phyloP scores from a whole-genome alignment of 2,797 vertebrate species.

The Anniella stebbinsi region DNA sequence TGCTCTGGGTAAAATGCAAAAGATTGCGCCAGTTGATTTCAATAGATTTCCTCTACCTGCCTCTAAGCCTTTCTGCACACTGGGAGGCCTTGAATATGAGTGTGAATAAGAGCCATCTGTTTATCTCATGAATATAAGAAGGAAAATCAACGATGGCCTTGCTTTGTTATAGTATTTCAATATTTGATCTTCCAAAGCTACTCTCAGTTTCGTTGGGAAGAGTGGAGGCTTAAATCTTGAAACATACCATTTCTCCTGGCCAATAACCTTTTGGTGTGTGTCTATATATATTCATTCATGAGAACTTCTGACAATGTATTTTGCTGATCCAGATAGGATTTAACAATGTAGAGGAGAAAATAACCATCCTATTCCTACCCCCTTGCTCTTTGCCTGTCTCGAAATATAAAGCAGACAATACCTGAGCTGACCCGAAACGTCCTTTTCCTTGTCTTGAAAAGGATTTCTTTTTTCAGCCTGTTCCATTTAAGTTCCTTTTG shows the following conservation, averaged over 20 bases:
- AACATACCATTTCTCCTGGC: background rate
- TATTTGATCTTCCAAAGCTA: constrained; percentile 43
- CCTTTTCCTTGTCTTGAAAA: constrained; percentile 73
- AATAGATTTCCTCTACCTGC: constrained; percentile 59
- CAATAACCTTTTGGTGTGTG: background rate
- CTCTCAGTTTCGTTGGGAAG: constrained; percentile 23
- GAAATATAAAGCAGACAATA: constrained; percentile 69
- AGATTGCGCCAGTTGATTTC: constrained; percentile 52
- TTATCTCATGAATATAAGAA: constrained; percentile 41
- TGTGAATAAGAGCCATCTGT: constrained; percentile 33
- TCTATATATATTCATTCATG: background rate
- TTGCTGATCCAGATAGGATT: constrained; percentile 58
- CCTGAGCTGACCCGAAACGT: constrained; percentile 64
- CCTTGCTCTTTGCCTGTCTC: constrained; percentile 27
- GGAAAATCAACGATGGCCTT: background rate
- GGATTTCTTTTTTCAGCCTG: constrained; percentile 65
- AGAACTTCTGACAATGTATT: constrained; percentile 52
- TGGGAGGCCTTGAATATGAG: constrained; percentile 21
- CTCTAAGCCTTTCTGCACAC: constrained; percentile 37
- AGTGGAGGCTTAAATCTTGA: constrained; percentile 48
- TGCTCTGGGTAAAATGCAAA: constrained; percentile 56
- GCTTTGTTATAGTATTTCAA: constrained; percentile 35
- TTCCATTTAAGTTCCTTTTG: constrained; percentile 80
- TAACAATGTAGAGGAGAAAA: constrained; percentile 52
- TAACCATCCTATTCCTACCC: constrained; percentile 35